Conservation (phyloP, 2,797 vertebrate species). For the Sarcophilus harrisii region DNA sequence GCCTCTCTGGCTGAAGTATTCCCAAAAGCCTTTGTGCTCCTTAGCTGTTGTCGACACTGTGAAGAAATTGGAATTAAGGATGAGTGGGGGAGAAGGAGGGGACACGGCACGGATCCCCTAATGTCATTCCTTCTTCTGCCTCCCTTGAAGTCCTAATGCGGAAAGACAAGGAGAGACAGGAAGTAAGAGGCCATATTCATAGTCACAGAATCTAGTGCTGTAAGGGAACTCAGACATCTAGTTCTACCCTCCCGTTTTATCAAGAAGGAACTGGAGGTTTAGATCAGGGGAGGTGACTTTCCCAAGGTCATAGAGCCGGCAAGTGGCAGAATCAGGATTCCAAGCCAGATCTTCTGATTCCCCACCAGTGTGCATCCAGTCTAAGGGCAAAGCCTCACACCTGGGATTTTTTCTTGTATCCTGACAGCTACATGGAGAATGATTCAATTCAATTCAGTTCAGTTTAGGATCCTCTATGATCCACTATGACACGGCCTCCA, state of each 20-base stretch:
- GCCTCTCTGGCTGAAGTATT: conserved; percentile 86
- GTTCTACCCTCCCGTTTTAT: neutral
- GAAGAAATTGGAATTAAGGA: neutral
- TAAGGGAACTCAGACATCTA: neutral
- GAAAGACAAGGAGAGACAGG: neutral
- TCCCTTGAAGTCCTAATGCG: neutral
- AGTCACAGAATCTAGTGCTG: neutral
- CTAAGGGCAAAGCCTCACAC: neutral
- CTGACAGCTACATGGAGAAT: neutral
- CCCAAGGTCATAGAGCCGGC: neutral
- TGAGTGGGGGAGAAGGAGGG: neutral
- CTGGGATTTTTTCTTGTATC: neutral
- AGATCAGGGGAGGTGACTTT: neutral
- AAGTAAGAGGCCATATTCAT: neutral
- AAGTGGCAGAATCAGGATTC: neutral
- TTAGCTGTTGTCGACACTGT: conserved; percentile 84
- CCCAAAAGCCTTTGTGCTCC: conserved; percentile 79
- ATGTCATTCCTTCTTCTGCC: neutral
- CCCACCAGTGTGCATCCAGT: neutral
- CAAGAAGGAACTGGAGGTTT: neutral
- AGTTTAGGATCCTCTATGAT: neutral
- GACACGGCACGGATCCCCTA: too few relatives aligned
- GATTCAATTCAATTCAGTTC: neutral
- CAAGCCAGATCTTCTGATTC: neutral
- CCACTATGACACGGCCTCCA: neutral